Percentiles rank a stretch among this genome's conserved stretches.
phyloP scores from a whole-genome alignment of 2,888 invertebrate genomes.

The Nasonovia ribisnigri region DNA sequence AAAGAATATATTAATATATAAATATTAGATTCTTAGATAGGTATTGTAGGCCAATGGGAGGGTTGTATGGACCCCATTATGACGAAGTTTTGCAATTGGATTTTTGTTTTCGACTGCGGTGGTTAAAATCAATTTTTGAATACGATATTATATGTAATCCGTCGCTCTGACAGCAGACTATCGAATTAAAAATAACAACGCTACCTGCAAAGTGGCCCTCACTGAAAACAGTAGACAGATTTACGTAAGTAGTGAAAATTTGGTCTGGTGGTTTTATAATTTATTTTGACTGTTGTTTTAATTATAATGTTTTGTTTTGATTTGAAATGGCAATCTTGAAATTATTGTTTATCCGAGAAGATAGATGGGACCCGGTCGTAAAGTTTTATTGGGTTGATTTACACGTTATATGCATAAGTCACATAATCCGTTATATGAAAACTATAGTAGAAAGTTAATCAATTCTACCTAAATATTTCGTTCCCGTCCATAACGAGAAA shows the following conservation, averaged over 20 bases:
- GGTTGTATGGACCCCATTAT: too few relatives aligned
- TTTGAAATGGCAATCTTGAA: neutral
- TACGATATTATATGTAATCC: neutral
- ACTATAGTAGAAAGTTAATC: neutral
- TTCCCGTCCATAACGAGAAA: neutral
- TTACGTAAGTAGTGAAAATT: neutral
- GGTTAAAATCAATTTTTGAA: neutral
- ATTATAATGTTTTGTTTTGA: neutral
- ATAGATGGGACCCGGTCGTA: neutral
- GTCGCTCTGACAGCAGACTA: neutral
- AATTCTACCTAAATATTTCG: neutral
- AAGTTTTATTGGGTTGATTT: neutral
- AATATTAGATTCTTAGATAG: too few relatives aligned
- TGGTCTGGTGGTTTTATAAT: neutral
- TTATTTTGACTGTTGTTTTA: neutral
- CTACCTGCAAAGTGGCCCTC: rapidly evolving
- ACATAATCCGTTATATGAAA: neutral
- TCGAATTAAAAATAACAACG: neutral
- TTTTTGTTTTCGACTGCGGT: neutral
- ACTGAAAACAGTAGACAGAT: neutral
- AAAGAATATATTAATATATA: too few relatives aligned
- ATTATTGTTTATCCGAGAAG: neutral
- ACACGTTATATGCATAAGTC: neutral
- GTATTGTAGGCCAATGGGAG: too few relatives aligned
- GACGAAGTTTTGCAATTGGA: neutral